Conservation (phyloP, 2,888 invertebrate species). For the Ceramica pisi region DNA sequence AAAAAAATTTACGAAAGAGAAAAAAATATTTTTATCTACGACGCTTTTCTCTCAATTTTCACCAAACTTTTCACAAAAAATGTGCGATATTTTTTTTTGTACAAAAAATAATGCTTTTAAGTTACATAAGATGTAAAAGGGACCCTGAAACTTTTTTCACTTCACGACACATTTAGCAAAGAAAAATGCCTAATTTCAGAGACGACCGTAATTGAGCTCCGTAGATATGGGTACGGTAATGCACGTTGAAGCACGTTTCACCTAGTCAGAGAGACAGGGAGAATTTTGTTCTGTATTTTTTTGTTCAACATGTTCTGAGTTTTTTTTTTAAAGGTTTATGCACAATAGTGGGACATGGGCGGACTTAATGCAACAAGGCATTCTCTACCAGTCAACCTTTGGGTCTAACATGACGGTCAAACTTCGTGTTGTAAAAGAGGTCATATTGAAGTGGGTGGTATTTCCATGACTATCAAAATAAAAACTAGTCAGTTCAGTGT, state of each 20-base stretch:
- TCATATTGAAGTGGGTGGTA: too few species aligned
- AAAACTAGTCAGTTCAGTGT: too few species aligned
- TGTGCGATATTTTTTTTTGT: conserved; percentile 51
- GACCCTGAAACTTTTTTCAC: conserved; percentile 61
- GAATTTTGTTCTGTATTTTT: too few species aligned
- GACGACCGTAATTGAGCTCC: conserved; percentile 64
- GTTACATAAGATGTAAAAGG: conserved; percentile 53
- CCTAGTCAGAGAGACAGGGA: conserved; percentile 35
- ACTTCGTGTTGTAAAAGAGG: too few species aligned
- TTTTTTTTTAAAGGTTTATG: too few species aligned
- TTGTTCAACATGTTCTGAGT: too few species aligned
- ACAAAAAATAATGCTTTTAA: conserved; percentile 50
- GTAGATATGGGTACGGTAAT: conserved; percentile 64
- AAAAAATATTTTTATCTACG: conserved; percentile 52
- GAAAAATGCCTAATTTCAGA: conserved; percentile 69
- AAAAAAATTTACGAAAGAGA: conserved; percentile 37
- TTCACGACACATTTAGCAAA: conserved; percentile 67
- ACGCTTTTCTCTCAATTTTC: conserved; percentile 44
- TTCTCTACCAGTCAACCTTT: too few species aligned
- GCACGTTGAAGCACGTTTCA: conserved; percentile 63
- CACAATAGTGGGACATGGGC: too few species aligned
- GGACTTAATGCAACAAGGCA: too few species aligned
- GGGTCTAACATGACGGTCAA: too few species aligned
- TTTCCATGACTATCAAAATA: too few species aligned
- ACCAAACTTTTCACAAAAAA: conserved; percentile 56